Percentiles rank a stretch among this genome's conserved stretches.
Evolutionary conservation across 2,888 invertebrate species (phyloP).

Genomic region (Lasioglossum morio): DNA sequence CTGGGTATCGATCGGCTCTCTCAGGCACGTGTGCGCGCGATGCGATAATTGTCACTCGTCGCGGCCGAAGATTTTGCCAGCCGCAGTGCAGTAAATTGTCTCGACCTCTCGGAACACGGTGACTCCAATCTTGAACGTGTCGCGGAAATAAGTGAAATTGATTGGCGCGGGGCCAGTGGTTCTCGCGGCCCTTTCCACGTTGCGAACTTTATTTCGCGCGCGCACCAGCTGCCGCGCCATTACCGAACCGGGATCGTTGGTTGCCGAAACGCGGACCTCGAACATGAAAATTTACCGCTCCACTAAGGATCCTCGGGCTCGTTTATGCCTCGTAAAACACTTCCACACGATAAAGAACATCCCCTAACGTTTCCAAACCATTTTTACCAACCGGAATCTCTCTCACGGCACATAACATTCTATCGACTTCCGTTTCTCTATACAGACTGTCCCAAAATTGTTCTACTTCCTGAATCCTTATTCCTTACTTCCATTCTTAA

Average conservation of each 20-base stretch:
- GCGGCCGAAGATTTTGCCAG: slow-evolving; percentile 55
- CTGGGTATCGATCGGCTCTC: slow-evolving; percentile 43
- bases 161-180: slow-evolving; percentile 52
- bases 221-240: neutral
- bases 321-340: no score
- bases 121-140: slow-evolving; percentile 56
- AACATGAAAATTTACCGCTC: no score
- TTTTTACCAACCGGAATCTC: no score
- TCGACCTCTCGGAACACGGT: slow-evolving; percentile 56
- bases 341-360: neutral
- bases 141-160: slow-evolving; percentile 61
- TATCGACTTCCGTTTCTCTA: neutral
- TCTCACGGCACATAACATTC: no score
- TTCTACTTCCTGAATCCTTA: no score
- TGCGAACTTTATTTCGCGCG: neutral
- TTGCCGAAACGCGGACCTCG: no score
- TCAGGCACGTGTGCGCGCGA: slow-evolving; percentile 40
- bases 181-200: slow-evolving; percentile 16
- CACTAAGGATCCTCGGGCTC: no score
- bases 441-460: neutral
- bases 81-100: slow-evolving; percentile 62
- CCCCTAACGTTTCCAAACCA: neutral
- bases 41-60: slow-evolving; percentile 54
- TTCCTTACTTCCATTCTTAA: no score
- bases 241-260: neutral